Evolutionary conservation across 2,113 vertebrate genomes (phyloP).

Genomic region (Nothobranchius furzeri): DNA sequence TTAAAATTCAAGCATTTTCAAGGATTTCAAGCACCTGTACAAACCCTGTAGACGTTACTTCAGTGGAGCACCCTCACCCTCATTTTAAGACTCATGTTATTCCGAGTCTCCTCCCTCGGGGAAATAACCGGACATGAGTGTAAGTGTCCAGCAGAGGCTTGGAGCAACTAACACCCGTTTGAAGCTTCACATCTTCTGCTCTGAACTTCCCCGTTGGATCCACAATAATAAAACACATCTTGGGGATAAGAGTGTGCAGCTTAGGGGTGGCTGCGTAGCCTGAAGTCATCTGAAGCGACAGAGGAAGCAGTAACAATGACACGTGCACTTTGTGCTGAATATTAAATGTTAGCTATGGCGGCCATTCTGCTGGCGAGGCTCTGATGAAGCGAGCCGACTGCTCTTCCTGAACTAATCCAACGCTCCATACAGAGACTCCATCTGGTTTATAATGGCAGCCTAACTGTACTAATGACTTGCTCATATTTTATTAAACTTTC

Average conservation of each 20-base stretch:
- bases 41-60: too few species aligned
- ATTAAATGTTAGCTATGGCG: neutral
- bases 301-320: neutral
- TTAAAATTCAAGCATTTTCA: too few species aligned
- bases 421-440: neutral
- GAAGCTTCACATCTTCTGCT: too few species aligned
- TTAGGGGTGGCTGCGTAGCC: neutral
- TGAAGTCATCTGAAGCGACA: neutral
- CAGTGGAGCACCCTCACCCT: too few species aligned
- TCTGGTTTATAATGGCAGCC: neutral
- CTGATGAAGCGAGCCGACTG: neutral
- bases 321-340: neutral
- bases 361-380: neutral
- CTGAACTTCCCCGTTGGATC: too few species aligned
- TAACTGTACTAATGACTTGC: neutral
- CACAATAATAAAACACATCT: neutral
- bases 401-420: neutral
- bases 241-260: neutral
- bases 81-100: too few species aligned
- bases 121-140: too few species aligned
- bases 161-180: too few species aligned
- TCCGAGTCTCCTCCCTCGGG: too few species aligned
- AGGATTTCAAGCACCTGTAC: too few species aligned
- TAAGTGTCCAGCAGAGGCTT: too few species aligned
- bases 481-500: neutral